Evolutionary conservation across 2,888 invertebrate species (phyloP).

Genomic region (Chesias legatella): DNA sequence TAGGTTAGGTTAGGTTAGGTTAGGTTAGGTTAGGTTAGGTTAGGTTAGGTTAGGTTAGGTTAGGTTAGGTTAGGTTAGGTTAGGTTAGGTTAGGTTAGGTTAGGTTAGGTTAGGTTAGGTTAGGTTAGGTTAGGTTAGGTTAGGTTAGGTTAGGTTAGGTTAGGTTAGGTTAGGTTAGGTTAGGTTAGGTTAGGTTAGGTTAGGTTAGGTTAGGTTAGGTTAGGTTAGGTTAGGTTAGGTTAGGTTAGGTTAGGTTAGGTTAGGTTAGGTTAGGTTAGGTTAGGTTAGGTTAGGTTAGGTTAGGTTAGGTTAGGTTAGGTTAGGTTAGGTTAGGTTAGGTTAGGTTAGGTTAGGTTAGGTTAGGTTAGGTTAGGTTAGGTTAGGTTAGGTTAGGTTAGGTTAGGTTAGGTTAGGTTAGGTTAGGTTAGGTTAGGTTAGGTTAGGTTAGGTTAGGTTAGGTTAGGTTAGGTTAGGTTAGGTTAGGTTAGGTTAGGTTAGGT

Average conservation of each 20-base stretch:
- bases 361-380: conserved; percentile 6
- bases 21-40: conserved; percentile 7
- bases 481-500: conserved; percentile 6
- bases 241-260: conserved; percentile 6
- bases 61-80: conserved; percentile 7
- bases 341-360: conserved; percentile 6
- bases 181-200: conserved; percentile 7
- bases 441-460: conserved; percentile 6
- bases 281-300: conserved; percentile 6
- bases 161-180: conserved; percentile 7
- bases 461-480: conserved; percentile 6
- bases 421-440: conserved; percentile 6
- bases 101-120: conserved; percentile 7
- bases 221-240: conserved; percentile 6
- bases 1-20: conserved; percentile 7
- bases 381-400: conserved; percentile 6
- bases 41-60: conserved; percentile 7
- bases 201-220: conserved; percentile 7
- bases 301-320: conserved; percentile 6
- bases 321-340: conserved; percentile 6
- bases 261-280: conserved; percentile 6
- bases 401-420: conserved; percentile 6
- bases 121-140: conserved; percentile 7
- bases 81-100: conserved; percentile 7
- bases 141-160: conserved; percentile 7